Percentiles rank a stretch among this genome's conserved stretches.
These are phyloP conservation scores for Enteromius paludinosus DNA, from an alignment of 2,797 vertebrate genomes.

Conservation along the genomic window DNA sequence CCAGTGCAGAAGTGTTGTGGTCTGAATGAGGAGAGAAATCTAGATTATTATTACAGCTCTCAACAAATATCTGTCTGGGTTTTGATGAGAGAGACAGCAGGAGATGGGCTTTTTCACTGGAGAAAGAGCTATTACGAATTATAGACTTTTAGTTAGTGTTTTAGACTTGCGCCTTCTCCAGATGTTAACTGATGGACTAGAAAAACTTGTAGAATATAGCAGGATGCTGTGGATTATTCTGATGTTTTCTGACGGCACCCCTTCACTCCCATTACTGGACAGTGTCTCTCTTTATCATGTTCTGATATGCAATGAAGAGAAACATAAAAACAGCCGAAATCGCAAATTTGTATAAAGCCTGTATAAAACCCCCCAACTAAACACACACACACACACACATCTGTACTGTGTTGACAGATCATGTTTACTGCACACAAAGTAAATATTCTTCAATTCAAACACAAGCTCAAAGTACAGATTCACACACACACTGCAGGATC, in stretches of 20 bases:
- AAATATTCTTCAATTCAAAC: conserved; percentile 38
- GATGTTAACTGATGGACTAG: not conserved
- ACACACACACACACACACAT: not conserved
- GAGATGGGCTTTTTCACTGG: too few species aligned
- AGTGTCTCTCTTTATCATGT: not conserved
- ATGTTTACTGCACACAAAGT: conserved; percentile 32
- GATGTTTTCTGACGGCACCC: not conserved
- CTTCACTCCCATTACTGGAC: not conserved
- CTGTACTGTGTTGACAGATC: conserved; percentile 9
- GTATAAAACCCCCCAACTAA: not conserved
- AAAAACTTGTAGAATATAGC: too few species aligned
- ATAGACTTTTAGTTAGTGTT: too few species aligned
- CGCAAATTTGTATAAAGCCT: not conserved
- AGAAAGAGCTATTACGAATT: too few species aligned
- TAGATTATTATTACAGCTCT: too few species aligned
- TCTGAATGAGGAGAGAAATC: too few species aligned
- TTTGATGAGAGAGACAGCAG: not conserved
- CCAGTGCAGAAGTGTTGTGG: too few species aligned
- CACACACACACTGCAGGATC: not conserved
- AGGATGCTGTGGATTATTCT: not conserved
- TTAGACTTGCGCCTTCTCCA: too few species aligned
- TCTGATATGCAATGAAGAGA: not conserved
- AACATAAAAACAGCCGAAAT: not conserved
- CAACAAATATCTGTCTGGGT: too few species aligned
- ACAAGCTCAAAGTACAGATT: conserved; percentile 50